Percentiles rank a stretch among this genome's conserved stretches.
Evolutionary conservation across 2,888 invertebrate genomes (phyloP).

Genomic region (Acanthacorydalis orientalis): DNA sequence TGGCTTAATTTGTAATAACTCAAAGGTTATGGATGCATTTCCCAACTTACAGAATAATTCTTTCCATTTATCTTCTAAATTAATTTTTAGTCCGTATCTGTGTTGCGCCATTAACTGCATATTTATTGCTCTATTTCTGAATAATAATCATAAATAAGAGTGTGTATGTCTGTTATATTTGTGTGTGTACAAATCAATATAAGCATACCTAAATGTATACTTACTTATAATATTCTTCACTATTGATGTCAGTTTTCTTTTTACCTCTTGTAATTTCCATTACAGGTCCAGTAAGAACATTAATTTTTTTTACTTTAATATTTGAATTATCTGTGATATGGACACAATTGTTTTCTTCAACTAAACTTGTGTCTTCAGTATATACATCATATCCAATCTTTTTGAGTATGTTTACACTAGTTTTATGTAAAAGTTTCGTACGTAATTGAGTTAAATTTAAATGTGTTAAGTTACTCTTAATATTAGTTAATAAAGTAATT

Average conservation of each 20-base stretch:
- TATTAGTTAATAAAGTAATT: too few relatives aligned
- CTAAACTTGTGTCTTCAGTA: constrained; percentile 18
- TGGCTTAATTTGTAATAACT: constrained; percentile 49
- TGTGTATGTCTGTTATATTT: neutral
- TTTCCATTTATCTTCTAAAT: constrained; percentile 30
- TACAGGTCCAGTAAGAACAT: constrained; percentile 40
- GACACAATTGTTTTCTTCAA: constrained; percentile 18
- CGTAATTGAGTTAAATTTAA: constrained; percentile 22
- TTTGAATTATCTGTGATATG: constrained; percentile 27
- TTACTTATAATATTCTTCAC: constrained; percentile 36
- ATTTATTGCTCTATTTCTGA: constrained; percentile 39
- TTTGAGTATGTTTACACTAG: constrained; percentile 22
- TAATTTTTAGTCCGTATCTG: constrained; percentile 41
- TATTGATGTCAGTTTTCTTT: constrained; percentile 31
- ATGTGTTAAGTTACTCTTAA: neutral
- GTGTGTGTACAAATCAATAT: too few relatives aligned
- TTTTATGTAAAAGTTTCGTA: constrained; percentile 21
- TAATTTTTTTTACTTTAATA: constrained; percentile 15
- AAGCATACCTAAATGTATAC: neutral
- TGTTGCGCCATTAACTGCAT: constrained; percentile 50
- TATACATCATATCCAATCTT: constrained; percentile 18
- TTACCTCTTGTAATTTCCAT: constrained; percentile 34
- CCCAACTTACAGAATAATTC: constrained; percentile 42
- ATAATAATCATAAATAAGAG: neutral
- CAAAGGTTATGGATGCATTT: constrained; percentile 46